Conservation (phyloP, 2,888 invertebrate species). For the Acronicta alni region DNA sequence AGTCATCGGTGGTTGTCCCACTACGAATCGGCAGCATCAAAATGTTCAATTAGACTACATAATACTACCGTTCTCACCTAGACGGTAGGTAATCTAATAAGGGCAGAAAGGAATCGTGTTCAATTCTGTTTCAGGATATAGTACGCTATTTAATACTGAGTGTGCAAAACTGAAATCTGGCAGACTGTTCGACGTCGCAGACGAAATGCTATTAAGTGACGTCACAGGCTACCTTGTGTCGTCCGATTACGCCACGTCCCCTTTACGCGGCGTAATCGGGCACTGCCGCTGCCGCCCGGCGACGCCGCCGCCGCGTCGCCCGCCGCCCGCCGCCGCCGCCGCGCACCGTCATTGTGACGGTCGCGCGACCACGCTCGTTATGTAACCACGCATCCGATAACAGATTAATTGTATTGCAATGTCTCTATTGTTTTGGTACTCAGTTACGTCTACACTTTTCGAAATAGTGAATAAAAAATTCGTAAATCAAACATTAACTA, state of each 20-base stretch:
- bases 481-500: neutral
- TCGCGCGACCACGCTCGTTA: conserved; percentile 54
- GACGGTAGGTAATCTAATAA: too few relatives aligned
- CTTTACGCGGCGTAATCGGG: conserved; percentile 64
- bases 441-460: conserved; percentile 16
- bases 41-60: too few relatives aligned
- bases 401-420: conserved; percentile 63
- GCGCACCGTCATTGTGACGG: neutral
- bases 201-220: conserved; percentile 79
- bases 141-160: conserved; percentile 21
- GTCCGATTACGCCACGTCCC: conserved; percentile 36
- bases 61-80: too few relatives aligned
- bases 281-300: conserved; percentile 43
- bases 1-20: too few relatives aligned
- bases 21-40: too few relatives aligned
- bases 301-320: conserved; percentile 32
- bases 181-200: conserved; percentile 81
- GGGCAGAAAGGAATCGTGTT: conserved; percentile 33
- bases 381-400: conserved; percentile 71
- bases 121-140: conserved; percentile 38
- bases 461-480: neutral
- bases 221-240: conserved; percentile 79
- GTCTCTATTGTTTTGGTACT: conserved; percentile 51
- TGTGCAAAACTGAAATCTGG: conserved; percentile 55
- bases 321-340: conserved; percentile 28